A percentile compares a stretch with the other conserved stretches of the same genome.
These are phyloP conservation scores for Myotis vivesi DNA, from an alignment of 2,797 vertebrate species.

Conservation along the genomic window DNA sequence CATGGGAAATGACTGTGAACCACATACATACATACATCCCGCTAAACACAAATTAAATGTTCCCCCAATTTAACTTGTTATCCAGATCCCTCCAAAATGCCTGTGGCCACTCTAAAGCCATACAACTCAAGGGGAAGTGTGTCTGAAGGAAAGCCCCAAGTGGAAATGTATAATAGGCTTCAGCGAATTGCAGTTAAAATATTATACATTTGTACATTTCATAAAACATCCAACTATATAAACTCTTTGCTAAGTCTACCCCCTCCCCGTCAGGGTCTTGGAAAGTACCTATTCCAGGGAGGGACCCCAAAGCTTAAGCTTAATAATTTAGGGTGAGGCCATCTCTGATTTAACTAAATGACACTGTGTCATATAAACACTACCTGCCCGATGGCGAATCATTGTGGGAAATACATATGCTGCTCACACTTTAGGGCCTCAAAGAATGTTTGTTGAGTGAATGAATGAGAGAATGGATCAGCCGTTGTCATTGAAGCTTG, in stretches of 20 bases:
- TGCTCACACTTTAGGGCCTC: neutral
- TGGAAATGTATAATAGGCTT: neutral
- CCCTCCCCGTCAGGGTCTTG: neutral
- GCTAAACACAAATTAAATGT: neutral
- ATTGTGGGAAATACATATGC: neutral
- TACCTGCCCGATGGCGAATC: neutral
- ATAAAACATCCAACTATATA: neutral
- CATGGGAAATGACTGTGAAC: neutral
- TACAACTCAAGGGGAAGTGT: neutral
- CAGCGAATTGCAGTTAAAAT: conserved; percentile 4
- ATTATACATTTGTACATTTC: neutral
- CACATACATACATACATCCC: neutral
- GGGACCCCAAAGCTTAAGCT: neutral
- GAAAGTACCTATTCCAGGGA: neutral
- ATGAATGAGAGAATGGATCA: neutral
- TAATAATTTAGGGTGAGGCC: neutral
- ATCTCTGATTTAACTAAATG: conserved; percentile 42
- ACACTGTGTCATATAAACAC: neutral
- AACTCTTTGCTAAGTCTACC: conserved; percentile 3
- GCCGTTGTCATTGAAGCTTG: neutral
- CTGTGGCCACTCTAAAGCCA: neutral
- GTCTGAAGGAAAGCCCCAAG: neutral
- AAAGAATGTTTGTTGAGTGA: neutral
- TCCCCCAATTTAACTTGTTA: conserved; percentile 3
- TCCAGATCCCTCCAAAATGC: neutral